These are phyloP conservation scores for Anolis carolinensis DNA, from an alignment of 2,113 vertebrate genomes.

Conservation along the genomic window DNA sequence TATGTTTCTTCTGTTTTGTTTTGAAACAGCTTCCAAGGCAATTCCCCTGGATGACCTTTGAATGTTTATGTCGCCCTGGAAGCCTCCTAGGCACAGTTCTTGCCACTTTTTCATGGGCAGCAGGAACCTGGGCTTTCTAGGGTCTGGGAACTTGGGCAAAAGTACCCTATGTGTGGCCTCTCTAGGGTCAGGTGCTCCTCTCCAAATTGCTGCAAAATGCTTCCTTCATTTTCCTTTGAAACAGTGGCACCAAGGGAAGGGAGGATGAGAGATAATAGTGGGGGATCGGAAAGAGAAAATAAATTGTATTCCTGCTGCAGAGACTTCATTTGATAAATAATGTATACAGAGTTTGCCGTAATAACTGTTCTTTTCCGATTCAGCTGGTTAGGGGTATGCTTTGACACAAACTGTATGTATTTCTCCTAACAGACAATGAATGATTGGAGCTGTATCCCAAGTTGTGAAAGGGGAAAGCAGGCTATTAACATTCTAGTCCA, in stretches of 20 bases:
- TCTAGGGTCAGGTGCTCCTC: background rate
- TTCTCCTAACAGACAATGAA: constrained; percentile 56
- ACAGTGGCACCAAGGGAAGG: constrained; percentile 47
- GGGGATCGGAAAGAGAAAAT: constrained; percentile 41
- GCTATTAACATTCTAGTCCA: constrained; percentile 53
- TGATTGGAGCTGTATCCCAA: constrained; percentile 25
- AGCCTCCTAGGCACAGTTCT: background rate
- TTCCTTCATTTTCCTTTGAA: constrained; percentile 63
- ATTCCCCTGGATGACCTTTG: background rate
- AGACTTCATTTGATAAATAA: constrained; percentile 82
- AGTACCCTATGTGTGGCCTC: too few species aligned
- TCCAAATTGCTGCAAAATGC: constrained; percentile 54
- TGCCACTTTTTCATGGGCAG: background rate
- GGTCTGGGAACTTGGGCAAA: background rate
- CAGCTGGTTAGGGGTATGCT: constrained; percentile 48
- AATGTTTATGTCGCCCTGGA: background rate
- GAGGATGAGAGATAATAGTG: constrained; percentile 5
- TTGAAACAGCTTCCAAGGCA: background rate
- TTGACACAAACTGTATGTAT: constrained; percentile 65
- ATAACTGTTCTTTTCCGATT: constrained; percentile 65
- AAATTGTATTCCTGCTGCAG: constrained; percentile 72
- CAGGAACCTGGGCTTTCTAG: background rate
- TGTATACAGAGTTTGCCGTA: constrained; percentile 73
- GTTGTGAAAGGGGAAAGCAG: constrained; percentile 54
- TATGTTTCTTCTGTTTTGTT: background rate